A percentile compares a stretch with the other conserved stretches of the same genome.
Conservation (phyloP, 2,797 vertebrate genomes). For the Prionace glauca region DNA sequence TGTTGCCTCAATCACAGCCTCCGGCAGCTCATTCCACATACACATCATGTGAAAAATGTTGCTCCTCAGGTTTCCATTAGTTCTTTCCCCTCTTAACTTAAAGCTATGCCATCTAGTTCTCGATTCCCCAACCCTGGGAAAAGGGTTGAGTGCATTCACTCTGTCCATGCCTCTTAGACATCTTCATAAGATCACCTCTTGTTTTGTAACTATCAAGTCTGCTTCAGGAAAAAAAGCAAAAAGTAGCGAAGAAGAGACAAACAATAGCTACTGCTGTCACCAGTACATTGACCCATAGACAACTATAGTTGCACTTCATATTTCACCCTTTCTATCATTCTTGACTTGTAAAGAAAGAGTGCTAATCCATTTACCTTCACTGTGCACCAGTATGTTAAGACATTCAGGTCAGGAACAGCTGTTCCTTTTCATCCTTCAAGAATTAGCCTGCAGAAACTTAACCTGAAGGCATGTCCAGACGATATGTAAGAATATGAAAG, state of each 20-base stretch:
- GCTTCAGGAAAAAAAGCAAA: background rate
- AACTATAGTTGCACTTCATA: background rate
- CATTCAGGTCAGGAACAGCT: background rate
- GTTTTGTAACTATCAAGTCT: background rate
- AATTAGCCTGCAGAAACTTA: background rate
- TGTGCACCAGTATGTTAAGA: background rate
- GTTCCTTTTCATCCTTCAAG: background rate
- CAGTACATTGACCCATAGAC: background rate
- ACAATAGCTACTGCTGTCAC: background rate
- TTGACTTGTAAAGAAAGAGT: background rate
- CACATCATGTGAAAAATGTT: too few relatives aligned
- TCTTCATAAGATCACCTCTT: too few relatives aligned
- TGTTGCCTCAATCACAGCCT: too few relatives aligned
- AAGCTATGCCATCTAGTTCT: too few relatives aligned
- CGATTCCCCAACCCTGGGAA: too few relatives aligned
- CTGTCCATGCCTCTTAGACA: too few relatives aligned
- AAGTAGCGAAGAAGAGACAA: background rate
- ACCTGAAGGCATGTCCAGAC: background rate
- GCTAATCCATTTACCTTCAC: background rate
- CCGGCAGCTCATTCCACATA: too few relatives aligned
- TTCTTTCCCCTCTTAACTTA: too few relatives aligned
- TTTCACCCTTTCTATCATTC: background rate
- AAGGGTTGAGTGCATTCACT: too few relatives aligned
- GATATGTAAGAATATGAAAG: background rate
- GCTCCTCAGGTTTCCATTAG: too few relatives aligned